Base-by-base conservation (phyloP, 2,888 invertebrate genomes). In the Hydraecia micacea region DNA sequence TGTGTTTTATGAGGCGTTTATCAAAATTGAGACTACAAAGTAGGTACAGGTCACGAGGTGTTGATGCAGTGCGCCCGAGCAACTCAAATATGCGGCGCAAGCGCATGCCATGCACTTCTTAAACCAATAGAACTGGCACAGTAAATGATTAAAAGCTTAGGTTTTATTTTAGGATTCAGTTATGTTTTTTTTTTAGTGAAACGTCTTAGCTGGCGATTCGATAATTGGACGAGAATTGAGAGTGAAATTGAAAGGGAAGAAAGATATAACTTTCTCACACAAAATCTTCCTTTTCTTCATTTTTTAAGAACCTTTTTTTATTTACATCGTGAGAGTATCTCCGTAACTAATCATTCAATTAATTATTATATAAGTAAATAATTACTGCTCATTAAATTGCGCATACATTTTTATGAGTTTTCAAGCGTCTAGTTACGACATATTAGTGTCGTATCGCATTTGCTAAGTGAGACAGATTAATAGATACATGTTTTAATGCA, bases 61-160 rank as follows among this genome's bases (percentile, higher is more conserved):
- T 65, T 86, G 76, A 86, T 86, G 82, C 67, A 84, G 83, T 84
- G 80, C 81, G 81, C 87, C 79, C 86, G 88, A 88, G 73, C 83
- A 86, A 78, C 73, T 65, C 52, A 85, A 79, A 82, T 82, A 87
- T 82, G 77, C 72, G 46, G 82, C 80, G 80, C 76, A 72, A 75
- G 60, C 73, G 75, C 80, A 52, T 63, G 28, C 28, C 60, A 80
- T 76, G 65, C 66, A 80, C 81, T 74, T 73, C 46, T 6, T 68
- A 69, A 75, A 36, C 52, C 36, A 60, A 69, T 81, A 79, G 77
- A 85, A 46, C 55, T 71, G 80, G 62, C 77, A 49, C 18, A 25
- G 13, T 18, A 13, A 25, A n/a, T 8, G 15, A 69, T 28, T 39
- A n/a, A 18, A 55, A 63, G 1, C 49, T 8, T 21, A 18, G 2